Percentiles rank a stretch among this genome's conserved stretches.
These are phyloP conservation scores for Mormyrus hasselquistii DNA, from an alignment of 2,797 vertebrate genomes.

Conservation along the genomic window DNA sequence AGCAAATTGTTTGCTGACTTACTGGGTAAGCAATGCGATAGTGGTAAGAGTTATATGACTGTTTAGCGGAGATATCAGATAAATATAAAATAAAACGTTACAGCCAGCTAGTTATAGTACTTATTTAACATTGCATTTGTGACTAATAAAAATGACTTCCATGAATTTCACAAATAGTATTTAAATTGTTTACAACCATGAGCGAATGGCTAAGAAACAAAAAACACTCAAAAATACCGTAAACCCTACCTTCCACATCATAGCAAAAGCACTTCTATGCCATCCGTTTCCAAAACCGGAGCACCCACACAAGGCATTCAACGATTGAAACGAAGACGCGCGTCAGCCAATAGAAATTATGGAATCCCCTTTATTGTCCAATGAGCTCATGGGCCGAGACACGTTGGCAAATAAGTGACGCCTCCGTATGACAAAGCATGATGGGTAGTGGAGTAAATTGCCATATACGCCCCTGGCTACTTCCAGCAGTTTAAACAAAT, in stretches of 20 bases:
- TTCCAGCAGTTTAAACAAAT: constrained; percentile 11
- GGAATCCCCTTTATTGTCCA: constrained; percentile 37
- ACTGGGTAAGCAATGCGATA: constrained; percentile 40
- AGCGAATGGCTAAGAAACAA: constrained; percentile 12
- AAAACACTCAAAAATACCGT: constrained; percentile 24
- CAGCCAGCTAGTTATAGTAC: not conserved
- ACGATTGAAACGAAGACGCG: constrained; percentile 30
- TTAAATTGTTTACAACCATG: constrained; percentile 9
- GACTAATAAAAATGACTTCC: constrained; percentile 1
- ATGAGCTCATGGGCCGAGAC: constrained; percentile 25
- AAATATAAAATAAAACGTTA: not conserved
- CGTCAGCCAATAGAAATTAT: constrained; percentile 38
- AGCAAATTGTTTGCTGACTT: not conserved
- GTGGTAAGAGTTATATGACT: constrained; percentile 32
- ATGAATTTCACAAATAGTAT: not conserved
- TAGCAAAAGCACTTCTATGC: constrained; percentile 39
- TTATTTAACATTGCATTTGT: not conserved
- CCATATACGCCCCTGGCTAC: not conserved
- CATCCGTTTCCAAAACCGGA: constrained; percentile 44
- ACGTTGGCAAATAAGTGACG: constrained; percentile 11
- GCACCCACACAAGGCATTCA: constrained; percentile 47
- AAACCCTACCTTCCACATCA: constrained; percentile 49
- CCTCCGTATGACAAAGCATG: constrained; percentile 24
- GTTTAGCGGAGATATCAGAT: constrained; percentile 21
- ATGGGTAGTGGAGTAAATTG: constrained; percentile 35